Evolutionary conservation across 2,113 vertebrate genomes (phyloP), one percentile per base, ranked within the genome.

Genomic region (Hypanus sabinus): DNA sequence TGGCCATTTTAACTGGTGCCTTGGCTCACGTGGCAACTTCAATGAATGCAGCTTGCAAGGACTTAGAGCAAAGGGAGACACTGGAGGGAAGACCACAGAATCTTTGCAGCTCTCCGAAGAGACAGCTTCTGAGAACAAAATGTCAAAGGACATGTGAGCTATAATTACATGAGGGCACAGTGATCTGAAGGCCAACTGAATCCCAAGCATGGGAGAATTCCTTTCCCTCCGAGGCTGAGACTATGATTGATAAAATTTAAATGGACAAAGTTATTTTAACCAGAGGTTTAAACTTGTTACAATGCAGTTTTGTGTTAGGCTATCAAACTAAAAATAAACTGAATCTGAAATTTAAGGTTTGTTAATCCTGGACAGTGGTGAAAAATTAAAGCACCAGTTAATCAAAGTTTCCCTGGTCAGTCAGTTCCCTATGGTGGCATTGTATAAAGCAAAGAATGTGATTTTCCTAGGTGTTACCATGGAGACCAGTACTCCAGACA

Each of bases 391-490:
- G 65, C n/a, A 68, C 20, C 70, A 24, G n/a, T 92, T 38, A 92
- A 36, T 33, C 65, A 24, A 24, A 0, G 18, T 24, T n/a, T 92
- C 93, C 18, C 62, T 91, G 94, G 94, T 95, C 95, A 94, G 94
- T 94, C 79, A 2, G 94, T 30, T 11, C 94, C 46, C 94, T 85
- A 94, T 96, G 96, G 96, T 96, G 95, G 95, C 96, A 96, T 27
- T 55, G 1, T 57, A 5, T 38, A 6, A 71, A 14, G 16, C 62
- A 93, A 30, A 1, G 0, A 94, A 94, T 0, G 30, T 94, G 95
- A 95, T 77, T 94, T 94, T 94, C 36, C 16, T 90, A 0, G 94
- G 94, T 2, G 95, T 96, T 96, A 95, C 95, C 95, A 71, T 95
- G 95, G 96, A 2, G 18, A 97, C 91, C 24, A 2, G 91, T 0